These are phyloP conservation scores for Tachuris rubrigastra DNA, from an alignment of 2,113 vertebrate genomes.

Conservation along the genomic window DNA sequence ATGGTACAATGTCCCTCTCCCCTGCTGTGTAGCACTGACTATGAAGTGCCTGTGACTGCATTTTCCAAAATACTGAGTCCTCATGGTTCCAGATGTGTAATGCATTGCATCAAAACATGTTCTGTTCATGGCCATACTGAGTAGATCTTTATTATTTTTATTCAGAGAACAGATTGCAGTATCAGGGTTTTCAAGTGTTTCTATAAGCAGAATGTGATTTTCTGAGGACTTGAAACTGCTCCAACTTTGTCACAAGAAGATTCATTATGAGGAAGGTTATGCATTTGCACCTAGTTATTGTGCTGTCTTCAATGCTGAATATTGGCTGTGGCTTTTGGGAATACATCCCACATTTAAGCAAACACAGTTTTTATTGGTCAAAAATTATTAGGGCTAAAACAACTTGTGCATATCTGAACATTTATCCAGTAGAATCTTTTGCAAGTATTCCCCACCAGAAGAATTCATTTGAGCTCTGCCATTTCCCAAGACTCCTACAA, in stretches of 20 bases:
- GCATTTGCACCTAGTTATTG: not conserved
- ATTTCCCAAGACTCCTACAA: not conserved
- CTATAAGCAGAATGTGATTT: not conserved
- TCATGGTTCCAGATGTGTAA: fast-evolving
- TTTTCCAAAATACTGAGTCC: not conserved
- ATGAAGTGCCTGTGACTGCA: not conserved
- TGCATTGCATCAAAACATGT: not conserved
- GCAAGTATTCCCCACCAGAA: not conserved
- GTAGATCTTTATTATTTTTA: not conserved
- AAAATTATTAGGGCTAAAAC: not conserved
- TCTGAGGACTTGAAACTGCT: not conserved
- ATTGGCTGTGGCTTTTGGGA: not conserved
- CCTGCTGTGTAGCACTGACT: not conserved
- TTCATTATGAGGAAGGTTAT: not conserved
- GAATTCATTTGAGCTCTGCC: not conserved
- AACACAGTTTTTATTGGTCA: not conserved
- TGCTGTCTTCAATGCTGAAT: not conserved
- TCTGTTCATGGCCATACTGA: not conserved
- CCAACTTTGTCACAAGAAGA: not conserved
- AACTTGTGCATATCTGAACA: not conserved
- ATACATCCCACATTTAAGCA: not conserved
- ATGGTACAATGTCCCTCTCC: not conserved
- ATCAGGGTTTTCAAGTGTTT: not conserved
- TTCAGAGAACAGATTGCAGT: not conserved
- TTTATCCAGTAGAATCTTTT: not conserved